Evolutionary conservation across 2,113 vertebrate genomes (phyloP).

Genomic region (Cyanistes caeruleus): DNA sequence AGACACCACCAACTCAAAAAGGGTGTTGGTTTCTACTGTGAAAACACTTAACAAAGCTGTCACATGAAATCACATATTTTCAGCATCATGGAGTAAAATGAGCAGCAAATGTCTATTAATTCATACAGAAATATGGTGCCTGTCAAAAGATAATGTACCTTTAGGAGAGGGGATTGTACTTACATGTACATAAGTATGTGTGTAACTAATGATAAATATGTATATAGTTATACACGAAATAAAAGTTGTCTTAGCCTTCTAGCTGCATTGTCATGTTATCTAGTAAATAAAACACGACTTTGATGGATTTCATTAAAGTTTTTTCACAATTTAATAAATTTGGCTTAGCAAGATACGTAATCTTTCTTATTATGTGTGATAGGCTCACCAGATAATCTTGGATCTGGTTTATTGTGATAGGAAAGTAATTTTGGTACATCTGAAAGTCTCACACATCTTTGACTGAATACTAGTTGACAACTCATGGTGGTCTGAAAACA

Average conservation of each 20-base stretch:
- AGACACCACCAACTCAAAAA: neutral
- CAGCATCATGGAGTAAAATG: neutral
- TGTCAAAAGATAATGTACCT: neutral
- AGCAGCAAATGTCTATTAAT: neutral
- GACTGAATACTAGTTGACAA: neutral
- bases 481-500: neutral
- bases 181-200: neutral
- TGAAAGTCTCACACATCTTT: neutral
- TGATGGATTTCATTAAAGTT: neutral
- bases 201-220: neutral
- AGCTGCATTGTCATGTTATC: neutral
- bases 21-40: neutral
- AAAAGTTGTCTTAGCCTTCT: neutral
- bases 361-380: neutral
- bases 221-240: neutral
- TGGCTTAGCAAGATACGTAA: fast-evolving
- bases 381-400: neutral
- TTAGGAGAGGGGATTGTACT: neutral
- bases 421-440: neutral
- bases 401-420: neutral
- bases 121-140: neutral
- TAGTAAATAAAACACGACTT: neutral
- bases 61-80: neutral
- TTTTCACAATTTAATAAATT: neutral
- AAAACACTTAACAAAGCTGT: neutral